Conservation (phyloP, 2,888 invertebrate species). For the Vandiemenella viatica region DNA sequence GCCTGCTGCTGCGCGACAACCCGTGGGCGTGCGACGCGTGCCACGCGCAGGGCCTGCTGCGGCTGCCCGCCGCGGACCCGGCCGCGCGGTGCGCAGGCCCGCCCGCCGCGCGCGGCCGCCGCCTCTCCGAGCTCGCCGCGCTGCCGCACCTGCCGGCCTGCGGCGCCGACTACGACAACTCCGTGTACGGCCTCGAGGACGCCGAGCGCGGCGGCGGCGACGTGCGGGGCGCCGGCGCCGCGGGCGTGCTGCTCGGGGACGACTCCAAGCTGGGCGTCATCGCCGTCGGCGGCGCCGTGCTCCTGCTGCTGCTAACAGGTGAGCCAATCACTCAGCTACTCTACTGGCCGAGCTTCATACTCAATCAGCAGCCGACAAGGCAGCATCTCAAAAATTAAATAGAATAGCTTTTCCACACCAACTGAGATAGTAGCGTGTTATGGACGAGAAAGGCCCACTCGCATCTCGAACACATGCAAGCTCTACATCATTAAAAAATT, state of each 20-base stretch:
- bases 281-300: constrained; percentile 38
- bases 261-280: constrained; percentile 37
- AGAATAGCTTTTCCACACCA: too few relatives aligned
- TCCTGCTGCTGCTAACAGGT: constrained; percentile 34
- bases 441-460: too few relatives aligned
- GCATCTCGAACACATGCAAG: too few relatives aligned
- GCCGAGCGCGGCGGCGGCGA: constrained; percentile 23
- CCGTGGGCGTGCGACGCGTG: constrained; percentile 56
- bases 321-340: too few relatives aligned
- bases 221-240: constrained; percentile 21
- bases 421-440: too few relatives aligned
- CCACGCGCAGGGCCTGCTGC: constrained; percentile 39
- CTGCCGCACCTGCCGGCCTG: constrained; percentile 37
- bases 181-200: constrained; percentile 31
- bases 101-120: constrained; percentile 24
- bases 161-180: too few relatives aligned
- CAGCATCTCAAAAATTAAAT: too few relatives aligned
- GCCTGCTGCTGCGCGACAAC: constrained; percentile 41
- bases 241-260: constrained; percentile 30
- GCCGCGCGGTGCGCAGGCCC: constrained; percentile 31
- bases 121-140: constrained; percentile 26
- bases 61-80: constrained; percentile 29
- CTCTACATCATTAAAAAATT: too few relatives aligned
- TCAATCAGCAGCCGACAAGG: too few relatives aligned
- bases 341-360: too few relatives aligned